phyloP scores from a whole-genome alignment of 2,113 vertebrate genomes.

The Hypocryptadius cinnamomeus region DNA sequence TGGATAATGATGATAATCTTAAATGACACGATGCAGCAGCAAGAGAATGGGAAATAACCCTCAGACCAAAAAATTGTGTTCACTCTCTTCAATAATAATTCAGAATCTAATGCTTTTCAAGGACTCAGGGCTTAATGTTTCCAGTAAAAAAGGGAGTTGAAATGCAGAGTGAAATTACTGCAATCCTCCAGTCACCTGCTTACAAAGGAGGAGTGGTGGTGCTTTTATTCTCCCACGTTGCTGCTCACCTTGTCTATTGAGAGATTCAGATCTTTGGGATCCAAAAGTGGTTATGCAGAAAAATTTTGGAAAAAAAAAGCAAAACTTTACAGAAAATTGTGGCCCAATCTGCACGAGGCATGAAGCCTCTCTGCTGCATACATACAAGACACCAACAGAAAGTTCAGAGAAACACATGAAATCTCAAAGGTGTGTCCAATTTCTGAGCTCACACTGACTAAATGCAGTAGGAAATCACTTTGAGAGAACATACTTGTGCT shows the following conservation, averaged over 20 bases:
- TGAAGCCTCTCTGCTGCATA: background rate
- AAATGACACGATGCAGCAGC: background rate
- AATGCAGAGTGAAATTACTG: background rate
- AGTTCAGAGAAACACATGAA: background rate
- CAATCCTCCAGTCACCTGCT: background rate
- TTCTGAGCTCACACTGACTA: background rate
- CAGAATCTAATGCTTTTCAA: background rate
- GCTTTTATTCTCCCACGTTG: background rate
- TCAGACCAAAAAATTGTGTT: background rate
- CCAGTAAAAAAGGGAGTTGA: background rate
- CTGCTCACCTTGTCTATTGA: background rate
- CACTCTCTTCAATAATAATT: background rate
- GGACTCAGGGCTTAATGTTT: background rate
- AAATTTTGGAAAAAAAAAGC: background rate
- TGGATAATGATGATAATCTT: background rate
- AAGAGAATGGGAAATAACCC: background rate
- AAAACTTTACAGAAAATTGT: background rate
- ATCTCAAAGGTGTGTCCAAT: background rate
- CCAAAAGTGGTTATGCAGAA: background rate
- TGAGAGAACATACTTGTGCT: slow-evolving; percentile 49
- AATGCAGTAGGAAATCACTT: background rate
- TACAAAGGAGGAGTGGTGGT: background rate
- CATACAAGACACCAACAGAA: background rate
- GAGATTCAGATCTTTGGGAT: background rate
- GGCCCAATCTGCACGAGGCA: background rate